Evolutionary conservation across 1,140 invertebrate species (phyloP), one percentile per base, ranked within the genome.

Genomic region (Aphelinus certus): DNA sequence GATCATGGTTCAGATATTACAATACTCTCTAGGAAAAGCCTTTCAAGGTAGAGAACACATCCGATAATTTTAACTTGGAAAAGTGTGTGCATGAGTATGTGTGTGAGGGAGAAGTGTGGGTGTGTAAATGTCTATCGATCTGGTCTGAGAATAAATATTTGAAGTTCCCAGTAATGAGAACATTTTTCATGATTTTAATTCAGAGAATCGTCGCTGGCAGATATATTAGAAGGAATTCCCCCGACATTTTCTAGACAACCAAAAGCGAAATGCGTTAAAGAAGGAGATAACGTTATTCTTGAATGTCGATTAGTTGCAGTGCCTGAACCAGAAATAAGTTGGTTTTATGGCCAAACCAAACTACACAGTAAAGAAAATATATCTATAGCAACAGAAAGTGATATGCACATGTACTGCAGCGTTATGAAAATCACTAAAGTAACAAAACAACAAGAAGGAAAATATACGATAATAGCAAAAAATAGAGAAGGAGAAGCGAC

Each of bases 211-310:
- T 97, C 95, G 0, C 87, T 97, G 61, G 94, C 94, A 6, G 95
- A 97, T 83, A 96, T 97, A 68, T 86, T 97, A 61, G 95, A 98
- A 89, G 95, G 95, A 57, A 96, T 97, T 82, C 95, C 95, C 63
- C 96, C 96, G 51, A 96, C 95, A n/a, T 97, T 97, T 85, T 95
- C 95, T 4, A 92, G 93, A 62, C 94, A 95, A 84, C 95, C 95
- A 1, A 94, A 95, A 84, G 92, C 94, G 0, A 93, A 94, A 85
- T 95, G 92, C 80, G 94, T 95, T 1, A 91, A 95, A 77, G 94
- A 96, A 88, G 92, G 92, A 46, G 91, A 93, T 1, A 91, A 95
- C 81, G 93, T 96, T 47, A 93, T 93, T 63, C 84, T 97, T 42
- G 95, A 97, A 85, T 95, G 94, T 81, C 90, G 95, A 77, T 87